Evolutionary conservation across 2,797 vertebrate species (phyloP).

Genomic region (Hypotaenidia okinawae): DNA sequence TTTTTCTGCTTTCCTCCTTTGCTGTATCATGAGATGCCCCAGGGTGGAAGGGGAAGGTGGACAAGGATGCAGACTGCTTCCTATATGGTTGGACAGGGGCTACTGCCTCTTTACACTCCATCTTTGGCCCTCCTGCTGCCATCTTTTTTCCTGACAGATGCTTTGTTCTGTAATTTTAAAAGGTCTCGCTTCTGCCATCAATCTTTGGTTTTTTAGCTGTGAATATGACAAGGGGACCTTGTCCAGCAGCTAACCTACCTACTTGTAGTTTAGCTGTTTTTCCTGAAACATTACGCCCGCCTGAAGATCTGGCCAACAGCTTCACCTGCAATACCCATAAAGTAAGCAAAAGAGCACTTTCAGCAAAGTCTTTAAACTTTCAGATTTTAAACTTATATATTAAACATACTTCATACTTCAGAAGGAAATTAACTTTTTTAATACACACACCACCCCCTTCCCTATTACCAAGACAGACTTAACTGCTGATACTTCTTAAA

Average conservation of each 20-base stretch:
- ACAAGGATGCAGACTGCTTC: neutral
- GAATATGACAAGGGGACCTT: neutral
- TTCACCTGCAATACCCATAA: neutral
- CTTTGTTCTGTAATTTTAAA: neutral
- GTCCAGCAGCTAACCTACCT: neutral
- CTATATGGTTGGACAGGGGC: fast-evolving
- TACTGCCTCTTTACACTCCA: neutral
- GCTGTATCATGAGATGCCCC: neutral
- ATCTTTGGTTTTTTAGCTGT: neutral
- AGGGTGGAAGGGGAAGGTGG: neutral
- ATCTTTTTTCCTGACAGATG: neutral
- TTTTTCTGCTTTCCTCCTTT: neutral
- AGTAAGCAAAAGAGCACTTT: neutral
- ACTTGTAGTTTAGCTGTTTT: neutral
- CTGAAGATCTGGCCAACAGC: neutral
- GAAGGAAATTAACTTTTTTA: neutral
- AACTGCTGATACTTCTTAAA: neutral
- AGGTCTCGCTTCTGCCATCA: neutral
- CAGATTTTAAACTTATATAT: no score
- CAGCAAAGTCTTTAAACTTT: neutral
- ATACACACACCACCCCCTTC: fast-evolving
- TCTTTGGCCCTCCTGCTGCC: neutral
- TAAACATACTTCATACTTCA: neutral
- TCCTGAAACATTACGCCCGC: neutral
- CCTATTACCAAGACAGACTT: neutral